Base-by-base conservation (phyloP, 2,797 vertebrate genomes). In the Cyclopterus lumpus region DNA sequence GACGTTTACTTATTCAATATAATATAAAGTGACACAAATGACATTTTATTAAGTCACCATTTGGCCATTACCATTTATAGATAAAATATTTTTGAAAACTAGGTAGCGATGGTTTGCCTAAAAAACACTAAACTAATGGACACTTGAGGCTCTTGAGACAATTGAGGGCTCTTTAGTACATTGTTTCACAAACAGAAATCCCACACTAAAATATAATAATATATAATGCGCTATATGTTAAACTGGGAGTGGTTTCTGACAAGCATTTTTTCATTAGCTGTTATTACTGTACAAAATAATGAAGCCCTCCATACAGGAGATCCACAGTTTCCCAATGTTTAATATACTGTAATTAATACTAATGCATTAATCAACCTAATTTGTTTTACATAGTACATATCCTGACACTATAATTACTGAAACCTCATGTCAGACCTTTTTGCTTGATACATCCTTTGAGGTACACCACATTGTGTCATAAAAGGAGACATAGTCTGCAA, bases 381-480 rank as follows among this genome's bases (percentile, higher is more conserved):
- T 20, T 22, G 2, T 67, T 69, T 62, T 15, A 77, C 20, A 62
- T 20, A 60, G 1, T 40, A 36, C 36, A 36, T 8, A 40, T 40
- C 38, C 38, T 40, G 66, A 57, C 32, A 12, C 20, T 62, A 16
- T 53, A 59, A 67, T 74, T 53, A 75, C 32, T 46, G 48, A 55
- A 59, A 78, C 38, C 3, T 40, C 40, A 42, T 14, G 55, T 44
- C 32, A 54, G 20, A 53, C 64, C 34, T 59, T 15, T 15, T 54
- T 48, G 15, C 46, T 32, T 44, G 2, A 72, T 64, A 81, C 42
- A 69, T 42, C 49, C 53, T 68, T 73, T 67, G 26, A 24, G 42
- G 30, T 70, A 42, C 24, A 71, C 64, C 72, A 59, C 83, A 68
- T 83, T 30, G 75, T n/a, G 60, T 58, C 64, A 54, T 49, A n/a